These are phyloP conservation scores for Leptobrachium leishanense DNA, from an alignment of 2,113 vertebrate genomes.

Conservation along the genomic window DNA sequence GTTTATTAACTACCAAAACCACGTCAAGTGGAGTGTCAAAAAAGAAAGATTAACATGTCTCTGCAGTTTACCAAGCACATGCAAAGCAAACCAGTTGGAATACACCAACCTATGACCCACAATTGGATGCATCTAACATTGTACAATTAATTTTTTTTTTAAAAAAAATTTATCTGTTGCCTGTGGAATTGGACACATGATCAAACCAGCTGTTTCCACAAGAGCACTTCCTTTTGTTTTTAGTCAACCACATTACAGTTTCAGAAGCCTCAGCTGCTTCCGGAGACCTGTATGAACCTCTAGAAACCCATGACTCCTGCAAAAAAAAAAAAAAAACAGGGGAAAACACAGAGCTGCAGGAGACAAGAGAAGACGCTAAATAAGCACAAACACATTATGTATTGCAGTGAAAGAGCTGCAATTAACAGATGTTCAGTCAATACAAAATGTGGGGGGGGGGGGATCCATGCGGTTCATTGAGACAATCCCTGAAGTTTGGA, in stretches of 20 bases:
- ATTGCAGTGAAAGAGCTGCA: no score
- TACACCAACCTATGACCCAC: no score
- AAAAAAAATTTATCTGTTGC: neutral
- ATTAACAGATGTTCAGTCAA: no score
- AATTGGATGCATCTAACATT: neutral
- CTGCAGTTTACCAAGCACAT: no score
- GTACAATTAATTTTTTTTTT: neutral
- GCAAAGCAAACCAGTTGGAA: no score
- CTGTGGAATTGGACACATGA: conserved; percentile 6
- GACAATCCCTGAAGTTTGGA: no score
- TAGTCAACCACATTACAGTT: neutral
- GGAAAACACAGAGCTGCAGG: neutral
- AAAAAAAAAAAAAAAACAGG: neutral
- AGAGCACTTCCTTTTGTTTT: conserved; percentile 4
- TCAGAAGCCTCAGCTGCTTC: conserved; percentile 15
- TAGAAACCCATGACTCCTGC: neutral
- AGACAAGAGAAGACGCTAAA: neutral
- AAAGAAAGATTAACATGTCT: no score
- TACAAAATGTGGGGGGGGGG: no score
- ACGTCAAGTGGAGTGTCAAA: no score
- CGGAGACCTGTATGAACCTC: conserved; percentile 5
- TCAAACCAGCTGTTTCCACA: neutral
- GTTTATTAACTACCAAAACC: no score
- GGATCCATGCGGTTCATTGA: no score
- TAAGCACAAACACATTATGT: no score